These are phyloP conservation scores for Frankliniella fusca DNA, from an alignment of 2,888 invertebrate genomes.

Conservation along the genomic window DNA sequence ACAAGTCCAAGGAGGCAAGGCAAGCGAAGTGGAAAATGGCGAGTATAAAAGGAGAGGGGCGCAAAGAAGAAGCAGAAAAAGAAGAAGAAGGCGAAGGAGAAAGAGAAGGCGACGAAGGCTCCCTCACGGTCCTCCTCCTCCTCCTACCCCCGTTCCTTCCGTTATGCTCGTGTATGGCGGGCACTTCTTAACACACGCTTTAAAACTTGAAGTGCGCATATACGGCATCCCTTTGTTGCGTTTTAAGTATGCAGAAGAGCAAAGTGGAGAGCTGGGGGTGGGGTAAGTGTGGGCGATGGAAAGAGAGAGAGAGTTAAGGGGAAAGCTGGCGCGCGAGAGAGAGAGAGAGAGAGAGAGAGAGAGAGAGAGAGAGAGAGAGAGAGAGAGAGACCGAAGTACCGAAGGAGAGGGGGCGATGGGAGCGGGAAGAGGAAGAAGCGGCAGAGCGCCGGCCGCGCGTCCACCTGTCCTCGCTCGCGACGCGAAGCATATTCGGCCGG, in stretches of 20 bases:
- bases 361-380: background rate
- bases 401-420: too few species aligned
- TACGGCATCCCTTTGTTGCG: conserved; percentile 15
- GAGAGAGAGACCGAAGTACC: background rate
- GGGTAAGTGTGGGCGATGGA: background rate
- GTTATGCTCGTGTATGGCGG: conserved; percentile 2
- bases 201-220: conserved; percentile 14
- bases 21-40: background rate
- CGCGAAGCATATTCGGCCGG: background rate
- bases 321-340: background rate
- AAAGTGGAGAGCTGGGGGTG: background rate
- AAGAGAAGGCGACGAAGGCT: background rate
- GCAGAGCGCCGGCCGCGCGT: background rate
- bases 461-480: background rate
- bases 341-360: background rate
- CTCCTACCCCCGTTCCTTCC: background rate
- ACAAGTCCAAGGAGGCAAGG: background rate
- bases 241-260: conserved; percentile 15
- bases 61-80: background rate
- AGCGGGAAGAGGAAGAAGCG: too few species aligned
- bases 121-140: background rate
- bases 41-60: background rate
- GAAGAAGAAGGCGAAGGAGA: background rate
- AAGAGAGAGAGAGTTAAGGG: background rate
- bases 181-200: conserved; percentile 9